Percentiles rank a stretch among this genome's conserved stretches.
These are phyloP conservation scores for Macrocentrus cingulum DNA, from an alignment of 1,140 invertebrate species.

Conservation along the genomic window DNA sequence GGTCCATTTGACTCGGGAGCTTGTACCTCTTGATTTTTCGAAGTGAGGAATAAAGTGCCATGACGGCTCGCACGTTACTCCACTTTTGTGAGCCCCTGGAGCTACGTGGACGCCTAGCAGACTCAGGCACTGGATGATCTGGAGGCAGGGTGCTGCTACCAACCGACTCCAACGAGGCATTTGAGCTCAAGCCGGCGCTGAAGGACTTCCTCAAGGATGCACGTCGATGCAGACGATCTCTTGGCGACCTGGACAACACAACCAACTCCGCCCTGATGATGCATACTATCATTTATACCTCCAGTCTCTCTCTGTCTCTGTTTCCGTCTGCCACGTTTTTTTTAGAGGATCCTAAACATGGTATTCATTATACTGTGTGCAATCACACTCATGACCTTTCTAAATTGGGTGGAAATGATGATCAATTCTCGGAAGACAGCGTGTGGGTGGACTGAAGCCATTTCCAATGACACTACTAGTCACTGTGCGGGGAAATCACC, in stretches of 20 bases:
- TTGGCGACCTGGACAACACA: conserved; percentile 47
- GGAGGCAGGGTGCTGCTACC: conserved; percentile 40
- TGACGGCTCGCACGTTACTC: conserved; percentile 80
- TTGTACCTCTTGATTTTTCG: conserved; percentile 85
- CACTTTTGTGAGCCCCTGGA: conserved; percentile 75
- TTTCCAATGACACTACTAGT: background rate
- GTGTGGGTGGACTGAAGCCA: background rate
- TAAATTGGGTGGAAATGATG: too few relatives aligned
- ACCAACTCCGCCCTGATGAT: conserved; percentile 34
- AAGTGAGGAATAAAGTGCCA: conserved; percentile 83
- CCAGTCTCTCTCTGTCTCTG: conserved; percentile 40
- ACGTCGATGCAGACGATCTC: conserved; percentile 34
- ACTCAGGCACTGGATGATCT: conserved; percentile 38
- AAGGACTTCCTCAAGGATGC: conserved; percentile 39
- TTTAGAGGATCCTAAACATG: background rate
- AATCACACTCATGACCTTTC: background rate
- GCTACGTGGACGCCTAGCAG: conserved; percentile 43
- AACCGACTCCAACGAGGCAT: conserved; percentile 46
- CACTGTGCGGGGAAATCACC: background rate
- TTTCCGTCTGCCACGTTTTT: conserved; percentile 8
- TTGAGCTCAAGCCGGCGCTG: conserved; percentile 27
- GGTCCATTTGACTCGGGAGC: background rate
- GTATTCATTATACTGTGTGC: background rate
- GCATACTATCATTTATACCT: conserved; percentile 24
- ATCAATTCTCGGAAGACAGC: background rate